These are phyloP conservation scores for Dascillus cervinus DNA, from an alignment of 2,888 invertebrate species.

Conservation along the genomic window DNA sequence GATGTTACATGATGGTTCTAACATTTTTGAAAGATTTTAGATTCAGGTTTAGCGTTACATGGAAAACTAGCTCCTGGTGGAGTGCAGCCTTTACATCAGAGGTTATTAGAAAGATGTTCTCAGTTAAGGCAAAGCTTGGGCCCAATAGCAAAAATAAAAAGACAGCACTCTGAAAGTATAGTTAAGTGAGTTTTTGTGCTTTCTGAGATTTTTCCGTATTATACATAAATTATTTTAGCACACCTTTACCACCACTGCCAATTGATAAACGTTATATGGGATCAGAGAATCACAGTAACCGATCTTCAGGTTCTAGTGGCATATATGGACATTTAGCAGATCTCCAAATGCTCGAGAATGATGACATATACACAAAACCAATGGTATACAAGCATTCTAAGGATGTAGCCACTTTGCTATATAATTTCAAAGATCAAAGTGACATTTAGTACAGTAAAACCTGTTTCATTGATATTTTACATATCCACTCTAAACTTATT, in stretches of 20 bases:
- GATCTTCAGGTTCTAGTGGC: constrained; percentile 42
- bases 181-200: constrained; percentile 62
- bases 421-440: neutral
- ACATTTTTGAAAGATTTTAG: constrained; percentile 46
- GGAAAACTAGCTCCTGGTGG: constrained; percentile 78
- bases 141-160: constrained; percentile 51
- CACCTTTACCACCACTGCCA: constrained; percentile 77
- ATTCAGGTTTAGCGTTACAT: constrained; percentile 77
- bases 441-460: neutral
- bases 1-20: neutral
- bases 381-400: constrained; percentile 49
- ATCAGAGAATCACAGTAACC: constrained; percentile 34
- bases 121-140: constrained; percentile 75
- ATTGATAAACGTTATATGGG: constrained; percentile 48
- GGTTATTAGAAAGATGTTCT: constrained; percentile 79
- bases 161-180: constrained; percentile 72
- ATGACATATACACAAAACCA: constrained; percentile 70
- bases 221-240: constrained; percentile 43
- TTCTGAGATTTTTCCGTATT: constrained; percentile 3
- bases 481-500: too few species aligned
- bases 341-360: constrained; percentile 35
- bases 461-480: too few species aligned
- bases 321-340: constrained; percentile 45
- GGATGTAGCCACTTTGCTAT: constrained; percentile 5
- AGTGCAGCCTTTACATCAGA: constrained; percentile 86